Evolutionary conservation across 2,113 vertebrate genomes (phyloP), one percentile per base, ranked within the genome.

Genomic region (Mus pahari): DNA sequence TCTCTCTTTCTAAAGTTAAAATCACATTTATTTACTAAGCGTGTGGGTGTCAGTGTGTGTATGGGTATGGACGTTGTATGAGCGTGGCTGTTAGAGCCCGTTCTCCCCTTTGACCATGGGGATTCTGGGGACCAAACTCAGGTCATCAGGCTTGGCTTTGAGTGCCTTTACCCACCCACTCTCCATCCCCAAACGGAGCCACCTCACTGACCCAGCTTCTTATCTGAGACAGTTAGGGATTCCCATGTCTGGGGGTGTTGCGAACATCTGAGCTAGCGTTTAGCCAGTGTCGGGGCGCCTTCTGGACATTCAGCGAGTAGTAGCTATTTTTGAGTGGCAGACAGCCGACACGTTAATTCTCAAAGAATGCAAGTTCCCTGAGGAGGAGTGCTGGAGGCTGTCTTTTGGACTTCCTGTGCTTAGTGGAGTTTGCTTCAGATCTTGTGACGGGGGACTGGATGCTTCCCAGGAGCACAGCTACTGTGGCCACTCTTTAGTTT

Each of bases 61-160:
- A 64, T 28, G 26, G 20, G n/a, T 31, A 77, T 20, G 75, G 50
- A 16, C 20, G 31, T 36, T 31, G 31, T 33, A 33, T 68, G 31
- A 33, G 5, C 31, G 5, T 36, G 33, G 50, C 3, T 0, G 17
- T n/a, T 3, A n/a, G 78, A 81, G 16, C 0, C 10, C 5, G 58
- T 28, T 84, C 58, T 84, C 39, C 28, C 24, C 24, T 64, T 11
- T 62, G 8, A 62, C 58, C 81, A 31, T 19, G 39, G 9, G 7
- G 58, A n/a, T 83, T 60, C 55, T 28, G 13, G 58, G 58, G 60
- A 48, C 7, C 58, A 19, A 45, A 31, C 53, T 60, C 58, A 17
- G 26, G n/a, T 45, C n/a, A 17, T 39, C 22, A 8, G 53, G 22
- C 36, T 39, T 24, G 36, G 36, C 55, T 62, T n/a, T 62, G 24